These are phyloP conservation scores for Eupithecia subumbrata DNA, from an alignment of 2,888 invertebrate genomes.

Conservation along the genomic window DNA sequence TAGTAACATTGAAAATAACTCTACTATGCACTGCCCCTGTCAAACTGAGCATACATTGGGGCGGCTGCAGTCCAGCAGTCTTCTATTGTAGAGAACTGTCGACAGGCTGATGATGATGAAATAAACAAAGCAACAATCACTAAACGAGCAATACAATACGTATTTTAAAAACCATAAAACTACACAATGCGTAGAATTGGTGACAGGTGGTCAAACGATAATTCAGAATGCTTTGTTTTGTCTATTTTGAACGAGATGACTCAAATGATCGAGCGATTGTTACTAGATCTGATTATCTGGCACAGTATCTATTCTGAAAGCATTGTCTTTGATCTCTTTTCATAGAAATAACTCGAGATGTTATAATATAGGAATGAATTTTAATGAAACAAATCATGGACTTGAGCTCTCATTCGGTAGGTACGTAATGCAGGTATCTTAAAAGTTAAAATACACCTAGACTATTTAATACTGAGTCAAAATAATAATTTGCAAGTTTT, in stretches of 20 bases:
- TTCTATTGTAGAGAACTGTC: not conserved
- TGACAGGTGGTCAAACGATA: conserved; percentile 28
- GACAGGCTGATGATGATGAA: not conserved
- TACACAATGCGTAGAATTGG: not conserved
- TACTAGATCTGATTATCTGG: conserved; percentile 11
- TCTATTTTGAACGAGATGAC: conserved; percentile 11
- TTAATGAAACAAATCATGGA: not conserved
- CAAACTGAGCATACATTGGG: not conserved
- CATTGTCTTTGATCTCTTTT: conserved; percentile 8
- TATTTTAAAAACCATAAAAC: conserved; percentile 1
- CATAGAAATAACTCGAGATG: not conserved
- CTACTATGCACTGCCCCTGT: not conserved
- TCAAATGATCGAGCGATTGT: conserved; percentile 4
- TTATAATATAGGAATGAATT: not conserved
- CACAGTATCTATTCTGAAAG: conserved; percentile 1
- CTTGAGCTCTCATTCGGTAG: not conserved
- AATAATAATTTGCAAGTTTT: not conserved
- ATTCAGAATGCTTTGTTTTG: conserved; percentile 20
- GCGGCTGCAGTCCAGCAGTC: not conserved
- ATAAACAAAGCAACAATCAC: not conserved
- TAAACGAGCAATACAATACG: not conserved
- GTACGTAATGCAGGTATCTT: not conserved
- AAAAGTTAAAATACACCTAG: not conserved
- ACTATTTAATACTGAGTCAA: not conserved
- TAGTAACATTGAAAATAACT: not conserved